Conservation (phyloP, 1,140 invertebrate species). For the Neuroterus valhalla region DNA sequence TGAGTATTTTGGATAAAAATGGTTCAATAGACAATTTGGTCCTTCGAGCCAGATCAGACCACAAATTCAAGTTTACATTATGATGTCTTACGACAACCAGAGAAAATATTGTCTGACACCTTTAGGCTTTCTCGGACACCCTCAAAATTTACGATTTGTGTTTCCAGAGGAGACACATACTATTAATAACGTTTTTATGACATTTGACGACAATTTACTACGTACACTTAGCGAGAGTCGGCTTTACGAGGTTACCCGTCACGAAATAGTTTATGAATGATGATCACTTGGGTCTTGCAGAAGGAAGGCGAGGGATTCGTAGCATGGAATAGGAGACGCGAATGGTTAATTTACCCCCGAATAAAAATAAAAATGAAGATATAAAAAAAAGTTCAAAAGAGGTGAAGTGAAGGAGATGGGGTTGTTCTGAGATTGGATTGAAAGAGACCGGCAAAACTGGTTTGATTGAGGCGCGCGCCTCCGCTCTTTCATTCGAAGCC, state of each 20-base stretch:
- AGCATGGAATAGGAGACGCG: neutral
- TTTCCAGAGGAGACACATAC: neutral
- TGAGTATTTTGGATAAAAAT: no score
- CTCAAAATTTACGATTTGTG: neutral
- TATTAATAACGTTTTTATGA: neutral
- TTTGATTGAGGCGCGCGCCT: neutral
- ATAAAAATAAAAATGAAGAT: neutral
- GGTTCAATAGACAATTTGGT: no score
- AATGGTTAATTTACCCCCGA: neutral
- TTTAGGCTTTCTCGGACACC: neutral
- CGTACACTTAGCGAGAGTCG: neutral
- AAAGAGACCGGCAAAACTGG: slow-evolving; percentile 1
- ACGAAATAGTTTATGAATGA: slow-evolving; percentile 1
- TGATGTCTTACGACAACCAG: no score
- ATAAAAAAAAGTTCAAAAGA: neutral
- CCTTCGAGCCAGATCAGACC: no score
- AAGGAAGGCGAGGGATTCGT: neutral
- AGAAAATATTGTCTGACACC: no score
- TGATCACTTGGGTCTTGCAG: neutral
- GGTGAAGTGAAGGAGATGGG: neutral
- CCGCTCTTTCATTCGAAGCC: slow-evolving; percentile 1
- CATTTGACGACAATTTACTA: slow-evolving; percentile 9
- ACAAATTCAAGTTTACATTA: no score
- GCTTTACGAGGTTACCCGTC: slow-evolving; percentile 1
- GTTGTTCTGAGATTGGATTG: neutral